Conservation (phyloP, 2,113 vertebrate genomes). For the Tupaia chinensis region DNA sequence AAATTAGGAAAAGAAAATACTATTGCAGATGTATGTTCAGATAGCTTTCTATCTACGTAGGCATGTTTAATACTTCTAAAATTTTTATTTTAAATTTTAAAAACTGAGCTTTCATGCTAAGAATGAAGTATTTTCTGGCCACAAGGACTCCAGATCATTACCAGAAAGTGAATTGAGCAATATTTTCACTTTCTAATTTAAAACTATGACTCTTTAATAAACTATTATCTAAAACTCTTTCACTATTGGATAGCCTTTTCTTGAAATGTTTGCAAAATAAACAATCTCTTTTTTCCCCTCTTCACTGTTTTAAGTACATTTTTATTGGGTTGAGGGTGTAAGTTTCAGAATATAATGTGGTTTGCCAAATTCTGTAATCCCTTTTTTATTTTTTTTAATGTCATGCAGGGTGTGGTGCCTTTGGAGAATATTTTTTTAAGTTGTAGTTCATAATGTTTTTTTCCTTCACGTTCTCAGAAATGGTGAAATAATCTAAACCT, state of each 20-base stretch:
- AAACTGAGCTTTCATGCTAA: slow-evolving; percentile 52
- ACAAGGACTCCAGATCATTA: slow-evolving; percentile 49
- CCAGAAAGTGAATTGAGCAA: slow-evolving; percentile 68
- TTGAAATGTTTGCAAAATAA: slow-evolving; percentile 72
- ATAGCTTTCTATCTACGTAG: background rate
- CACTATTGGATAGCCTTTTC: slow-evolving; percentile 28
- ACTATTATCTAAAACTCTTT: slow-evolving; percentile 45
- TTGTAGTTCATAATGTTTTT: slow-evolving; percentile 54
- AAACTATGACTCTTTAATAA: slow-evolving; percentile 66
- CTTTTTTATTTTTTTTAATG: slow-evolving; percentile 53
- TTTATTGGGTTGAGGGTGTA: slow-evolving; percentile 69
- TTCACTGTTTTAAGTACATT: slow-evolving; percentile 58
- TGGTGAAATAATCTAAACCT: slow-evolving; percentile 16
- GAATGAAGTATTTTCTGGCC: slow-evolving; percentile 61
- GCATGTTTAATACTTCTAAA: background rate
- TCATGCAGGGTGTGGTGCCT: slow-evolving; percentile 77
- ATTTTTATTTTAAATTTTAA: slow-evolving; percentile 48
- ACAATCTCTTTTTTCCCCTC: slow-evolving; percentile 63
- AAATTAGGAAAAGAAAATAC: slow-evolving; percentile 24
- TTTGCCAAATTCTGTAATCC: slow-evolving; percentile 77
- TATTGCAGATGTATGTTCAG: background rate
- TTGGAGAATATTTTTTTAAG: slow-evolving; percentile 57
- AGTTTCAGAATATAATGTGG: slow-evolving; percentile 58
- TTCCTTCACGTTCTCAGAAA: slow-evolving; percentile 42
- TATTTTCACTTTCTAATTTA: slow-evolving; percentile 62